These are phyloP conservation scores for Drosophila mojavensis DNA, from an alignment of 1,140 invertebrate genomes.

Conservation along the genomic window DNA sequence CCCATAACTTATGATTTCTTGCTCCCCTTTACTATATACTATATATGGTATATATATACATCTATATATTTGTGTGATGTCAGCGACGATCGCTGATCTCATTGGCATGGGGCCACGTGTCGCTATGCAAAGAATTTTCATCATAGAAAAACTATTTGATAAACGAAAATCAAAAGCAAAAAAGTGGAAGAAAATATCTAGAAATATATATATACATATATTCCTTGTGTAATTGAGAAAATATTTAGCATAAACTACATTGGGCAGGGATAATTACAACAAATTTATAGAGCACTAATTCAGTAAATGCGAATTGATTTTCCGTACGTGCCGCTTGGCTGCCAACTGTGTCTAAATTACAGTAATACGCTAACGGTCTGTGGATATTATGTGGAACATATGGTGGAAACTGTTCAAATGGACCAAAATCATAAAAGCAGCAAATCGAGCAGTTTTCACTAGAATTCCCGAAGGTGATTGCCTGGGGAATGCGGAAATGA, in stretches of 20 bases:
- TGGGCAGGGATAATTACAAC: not conserved
- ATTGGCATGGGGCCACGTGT: slow-evolving; percentile 21
- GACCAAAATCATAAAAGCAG: not conserved
- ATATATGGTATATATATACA: not conserved
- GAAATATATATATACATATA: not conserved
- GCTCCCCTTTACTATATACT: not conserved
- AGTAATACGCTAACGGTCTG: not conserved
- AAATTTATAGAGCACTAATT: slow-evolving; percentile 14
- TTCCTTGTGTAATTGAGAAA: not conserved
- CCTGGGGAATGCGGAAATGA: slow-evolving; percentile 8
- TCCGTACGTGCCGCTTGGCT: slow-evolving; percentile 23
- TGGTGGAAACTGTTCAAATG: not conserved
- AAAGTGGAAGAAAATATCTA: not conserved
- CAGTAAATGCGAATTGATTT: slow-evolving; percentile 18
- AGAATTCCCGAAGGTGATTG: slow-evolving; percentile 1
- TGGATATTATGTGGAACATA: not conserved
- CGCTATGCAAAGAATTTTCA: slow-evolving; percentile 3
- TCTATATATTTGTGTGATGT: slow-evolving; percentile 10
- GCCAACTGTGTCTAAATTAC: slow-evolving; percentile 21
- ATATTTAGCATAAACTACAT: slow-evolving; percentile 9
- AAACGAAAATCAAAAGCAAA: not conserved
- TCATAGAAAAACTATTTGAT: too few species aligned
- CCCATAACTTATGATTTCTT: not conserved
- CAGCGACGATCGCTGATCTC: slow-evolving; percentile 40
- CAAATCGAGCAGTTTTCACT: not conserved